Percentiles rank a stretch among this genome's conserved stretches.
Conservation (phyloP, 2,888 invertebrate genomes). For the Cecidostiba fungosa region DNA sequence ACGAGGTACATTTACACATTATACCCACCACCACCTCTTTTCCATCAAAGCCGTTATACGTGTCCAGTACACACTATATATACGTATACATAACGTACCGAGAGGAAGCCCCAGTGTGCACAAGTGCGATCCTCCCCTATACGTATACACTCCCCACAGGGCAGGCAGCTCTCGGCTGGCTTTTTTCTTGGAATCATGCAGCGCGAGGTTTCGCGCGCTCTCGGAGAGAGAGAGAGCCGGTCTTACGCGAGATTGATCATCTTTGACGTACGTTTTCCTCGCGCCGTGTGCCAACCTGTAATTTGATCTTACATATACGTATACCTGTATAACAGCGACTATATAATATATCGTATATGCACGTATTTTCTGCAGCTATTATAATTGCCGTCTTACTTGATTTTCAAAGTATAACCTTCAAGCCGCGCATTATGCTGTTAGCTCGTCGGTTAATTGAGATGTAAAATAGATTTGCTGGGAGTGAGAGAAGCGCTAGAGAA, state of each 20-base stretch:
- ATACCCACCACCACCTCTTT: neutral
- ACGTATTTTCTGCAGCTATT: neutral
- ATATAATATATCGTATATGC: neutral
- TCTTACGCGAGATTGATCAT: conserved; percentile 50
- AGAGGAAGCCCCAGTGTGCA: conserved; percentile 6
- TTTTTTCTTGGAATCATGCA: conserved; percentile 48
- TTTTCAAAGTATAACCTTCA: conserved; percentile 8
- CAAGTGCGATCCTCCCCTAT: conserved; percentile 18
- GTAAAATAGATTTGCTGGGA: neutral
- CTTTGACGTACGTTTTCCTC: conserved; percentile 40
- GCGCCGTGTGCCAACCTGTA: conserved; percentile 13
- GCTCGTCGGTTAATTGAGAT: neutral
- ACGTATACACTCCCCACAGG: neutral
- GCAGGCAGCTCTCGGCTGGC: neutral
- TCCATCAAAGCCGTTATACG: neutral
- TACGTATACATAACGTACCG: neutral
- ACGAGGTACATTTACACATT: neutral
- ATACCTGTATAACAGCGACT: neutral
- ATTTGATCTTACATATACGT: conserved; percentile 29
- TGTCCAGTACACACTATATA: neutral
- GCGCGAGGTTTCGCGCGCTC: conserved; percentile 39
- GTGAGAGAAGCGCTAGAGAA: neutral
- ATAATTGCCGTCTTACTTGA: conserved; percentile 26
- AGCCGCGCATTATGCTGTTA: neutral
- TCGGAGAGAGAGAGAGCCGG: conserved; percentile 31